A percentile compares a stretch with the other conserved stretches of the same genome.
These are phyloP conservation scores for Phoebastria nigripes DNA, from an alignment of 2,797 vertebrate species.

Conservation along the genomic window DNA sequence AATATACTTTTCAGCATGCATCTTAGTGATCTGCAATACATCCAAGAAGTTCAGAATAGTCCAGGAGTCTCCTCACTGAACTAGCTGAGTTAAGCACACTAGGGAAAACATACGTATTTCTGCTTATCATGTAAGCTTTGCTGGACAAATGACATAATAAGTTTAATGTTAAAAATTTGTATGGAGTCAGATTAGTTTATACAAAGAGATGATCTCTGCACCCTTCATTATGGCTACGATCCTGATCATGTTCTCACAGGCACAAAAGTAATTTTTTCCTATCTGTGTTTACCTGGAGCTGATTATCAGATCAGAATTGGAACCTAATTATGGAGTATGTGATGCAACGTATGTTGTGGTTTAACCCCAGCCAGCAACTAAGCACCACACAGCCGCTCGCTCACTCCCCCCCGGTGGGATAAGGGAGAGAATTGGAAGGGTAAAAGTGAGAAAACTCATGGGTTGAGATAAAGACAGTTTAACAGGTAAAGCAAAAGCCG, in stretches of 20 bases:
- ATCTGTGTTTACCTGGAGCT: neutral
- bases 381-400: no score
- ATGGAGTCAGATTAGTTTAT: neutral
- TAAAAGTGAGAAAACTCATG: no score
- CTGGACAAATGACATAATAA: neutral
- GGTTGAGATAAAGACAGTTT: no score
- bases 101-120: slow-evolving; percentile 7
- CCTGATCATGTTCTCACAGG: neutral
- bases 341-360: neutral
- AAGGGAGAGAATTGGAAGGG: no score
- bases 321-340: neutral
- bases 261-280: neutral
- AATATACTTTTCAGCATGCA: neutral
- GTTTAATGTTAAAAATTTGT: neutral
- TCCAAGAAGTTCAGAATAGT: neutral
- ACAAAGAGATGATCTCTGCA: neutral
- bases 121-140: neutral
- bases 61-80: neutral
- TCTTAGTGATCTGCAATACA: neutral
- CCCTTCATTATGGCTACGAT: neutral
- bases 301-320: neutral
- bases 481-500: no score
- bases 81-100: neutral
- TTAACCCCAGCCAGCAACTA: no score
- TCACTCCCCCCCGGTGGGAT: no score